Percentiles rank a stretch among this genome's conserved stretches.
phyloP scores from a whole-genome alignment of 2,113 vertebrate species.

The Danionella cerebrum region DNA sequence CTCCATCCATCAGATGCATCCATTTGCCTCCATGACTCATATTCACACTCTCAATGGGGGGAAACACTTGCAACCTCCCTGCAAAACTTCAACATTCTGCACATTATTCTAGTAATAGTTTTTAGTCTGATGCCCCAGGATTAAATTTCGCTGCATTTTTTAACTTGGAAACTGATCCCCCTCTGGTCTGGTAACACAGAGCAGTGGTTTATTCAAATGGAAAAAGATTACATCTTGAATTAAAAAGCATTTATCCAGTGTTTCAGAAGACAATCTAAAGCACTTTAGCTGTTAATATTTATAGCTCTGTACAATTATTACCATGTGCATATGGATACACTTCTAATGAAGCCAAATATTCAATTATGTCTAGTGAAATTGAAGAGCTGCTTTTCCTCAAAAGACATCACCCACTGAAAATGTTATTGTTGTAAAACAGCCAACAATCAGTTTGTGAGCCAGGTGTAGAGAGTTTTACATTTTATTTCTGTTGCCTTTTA shows the following conservation, averaged over 20 bases:
- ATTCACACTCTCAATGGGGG: slow-evolving; percentile 18
- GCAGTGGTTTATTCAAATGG: slow-evolving; percentile 50
- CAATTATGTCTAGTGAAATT: slow-evolving; percentile 4
- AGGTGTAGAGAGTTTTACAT: too few species aligned
- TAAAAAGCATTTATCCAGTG: slow-evolving; percentile 42
- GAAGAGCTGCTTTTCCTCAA: background rate
- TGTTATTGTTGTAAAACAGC: too few species aligned
- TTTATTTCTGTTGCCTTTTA: too few species aligned
- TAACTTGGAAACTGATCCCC: slow-evolving; percentile 39
- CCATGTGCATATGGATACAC: slow-evolving; percentile 14
- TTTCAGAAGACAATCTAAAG: slow-evolving; percentile 40
- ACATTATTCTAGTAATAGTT: slow-evolving; percentile 39
- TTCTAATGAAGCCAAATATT: slow-evolving; percentile 16
- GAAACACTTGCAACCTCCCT: slow-evolving; percentile 12
- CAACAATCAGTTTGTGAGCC: too few species aligned
- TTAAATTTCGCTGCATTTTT: slow-evolving; percentile 31
- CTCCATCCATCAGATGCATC: slow-evolving; percentile 24
- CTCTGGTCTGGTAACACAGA: slow-evolving; percentile 27
- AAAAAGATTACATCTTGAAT: slow-evolving; percentile 55
- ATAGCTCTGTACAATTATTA: background rate
- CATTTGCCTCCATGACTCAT: slow-evolving; percentile 35
- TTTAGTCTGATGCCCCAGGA: slow-evolving; percentile 39
- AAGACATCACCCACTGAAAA: too few species aligned
- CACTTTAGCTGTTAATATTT: slow-evolving; percentile 38
- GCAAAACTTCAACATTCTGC: slow-evolving; percentile 12